A percentile compares a stretch with the other conserved stretches of the same genome.
Conservation (phyloP, 2,113 vertebrate species). For the Xerus inauris region DNA sequence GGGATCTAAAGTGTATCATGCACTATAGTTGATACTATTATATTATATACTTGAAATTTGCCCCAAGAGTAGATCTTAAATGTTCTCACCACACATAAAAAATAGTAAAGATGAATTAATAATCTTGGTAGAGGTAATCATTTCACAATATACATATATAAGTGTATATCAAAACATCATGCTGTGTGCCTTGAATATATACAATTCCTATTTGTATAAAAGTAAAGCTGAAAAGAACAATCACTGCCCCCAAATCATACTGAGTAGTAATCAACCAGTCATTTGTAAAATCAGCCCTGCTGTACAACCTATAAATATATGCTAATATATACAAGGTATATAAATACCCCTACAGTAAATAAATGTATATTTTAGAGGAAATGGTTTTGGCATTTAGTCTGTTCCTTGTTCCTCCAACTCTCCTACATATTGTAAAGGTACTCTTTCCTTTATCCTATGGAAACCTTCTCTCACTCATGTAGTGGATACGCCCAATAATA, state of each 20-base stretch:
- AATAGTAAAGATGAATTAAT: background rate
- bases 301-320: background rate
- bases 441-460: background rate
- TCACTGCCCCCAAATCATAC: background rate
- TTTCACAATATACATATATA: background rate
- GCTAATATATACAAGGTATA: background rate
- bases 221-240: background rate
- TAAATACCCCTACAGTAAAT: background rate
- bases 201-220: background rate
- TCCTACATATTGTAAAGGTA: background rate
- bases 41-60: background rate
- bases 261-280: background rate
- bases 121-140: background rate
- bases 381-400: background rate
- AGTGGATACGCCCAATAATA: background rate
- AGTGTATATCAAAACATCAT: background rate
- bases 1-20: background rate
- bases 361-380: background rate
- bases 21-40: background rate
- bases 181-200: background rate
- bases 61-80: background rate
- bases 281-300: background rate
- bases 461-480: background rate
- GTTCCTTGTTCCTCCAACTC: background rate
- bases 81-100: background rate